Conservation (phyloP, 2,888 invertebrate genomes). For the Melieria picta region DNA sequence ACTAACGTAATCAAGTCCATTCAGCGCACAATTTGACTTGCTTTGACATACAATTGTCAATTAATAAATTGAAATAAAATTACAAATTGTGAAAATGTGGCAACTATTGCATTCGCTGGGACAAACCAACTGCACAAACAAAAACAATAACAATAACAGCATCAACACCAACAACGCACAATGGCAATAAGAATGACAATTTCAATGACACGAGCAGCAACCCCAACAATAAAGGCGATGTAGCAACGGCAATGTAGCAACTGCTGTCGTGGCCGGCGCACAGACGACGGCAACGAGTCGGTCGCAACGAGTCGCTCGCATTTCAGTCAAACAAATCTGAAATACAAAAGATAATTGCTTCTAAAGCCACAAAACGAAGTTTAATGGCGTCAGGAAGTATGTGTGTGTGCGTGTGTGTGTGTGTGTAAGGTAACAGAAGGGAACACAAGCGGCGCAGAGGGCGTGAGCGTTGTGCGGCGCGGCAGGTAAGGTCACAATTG, state of each 20-base stretch:
- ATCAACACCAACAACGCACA: no score
- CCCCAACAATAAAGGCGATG: not conserved
- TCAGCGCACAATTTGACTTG: no score
- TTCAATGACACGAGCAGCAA: not conserved
- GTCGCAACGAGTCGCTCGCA: not conserved
- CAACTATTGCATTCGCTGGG: constrained; percentile 18
- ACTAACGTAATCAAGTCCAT: no score
- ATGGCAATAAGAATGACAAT: no score
- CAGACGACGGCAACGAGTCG: not conserved
- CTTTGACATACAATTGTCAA: constrained; percentile 39
- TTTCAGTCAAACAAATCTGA: constrained; percentile 49
- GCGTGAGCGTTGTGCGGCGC: constrained; percentile 1
- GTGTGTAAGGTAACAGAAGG: no score
- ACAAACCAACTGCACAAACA: no score
- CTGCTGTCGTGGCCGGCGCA: no score
- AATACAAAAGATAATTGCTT: constrained; percentile 61
- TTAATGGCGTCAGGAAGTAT: constrained; percentile 22
- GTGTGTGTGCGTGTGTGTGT: no score
- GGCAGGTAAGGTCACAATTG: constrained; percentile 29
- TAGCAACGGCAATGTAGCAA: not conserved
- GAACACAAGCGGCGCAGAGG: no score
- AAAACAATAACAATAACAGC: no score
- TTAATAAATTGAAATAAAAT: constrained; percentile 38
- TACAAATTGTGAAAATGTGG: constrained; percentile 31
- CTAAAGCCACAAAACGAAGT: constrained; percentile 54